These are phyloP conservation scores for Argya squamiceps DNA, from an alignment of 2,797 vertebrate species.

Conservation along the genomic window DNA sequence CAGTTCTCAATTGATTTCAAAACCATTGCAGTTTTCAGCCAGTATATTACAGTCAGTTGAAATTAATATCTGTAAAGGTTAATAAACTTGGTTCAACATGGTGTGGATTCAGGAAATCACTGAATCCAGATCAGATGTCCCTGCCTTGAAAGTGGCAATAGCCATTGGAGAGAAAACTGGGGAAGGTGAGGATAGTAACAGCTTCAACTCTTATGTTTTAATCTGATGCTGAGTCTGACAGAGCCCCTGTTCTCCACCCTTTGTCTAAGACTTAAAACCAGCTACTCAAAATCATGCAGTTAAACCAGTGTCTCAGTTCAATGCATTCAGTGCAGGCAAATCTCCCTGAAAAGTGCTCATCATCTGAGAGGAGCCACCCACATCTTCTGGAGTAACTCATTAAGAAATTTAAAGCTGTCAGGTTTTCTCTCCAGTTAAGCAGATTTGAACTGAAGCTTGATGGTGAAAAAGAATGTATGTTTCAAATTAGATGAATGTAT, in stretches of 20 bases:
- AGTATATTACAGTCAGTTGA: constrained; percentile 18
- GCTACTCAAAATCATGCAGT: not conserved
- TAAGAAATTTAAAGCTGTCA: not conserved
- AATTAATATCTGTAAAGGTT: not conserved
- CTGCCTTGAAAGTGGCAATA: not conserved
- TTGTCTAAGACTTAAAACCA: not conserved
- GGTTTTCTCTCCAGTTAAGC: not conserved
- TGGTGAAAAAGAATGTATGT: not conserved
- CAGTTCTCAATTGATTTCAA: not conserved
- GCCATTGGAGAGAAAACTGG: not conserved
- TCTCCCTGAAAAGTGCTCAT: not conserved
- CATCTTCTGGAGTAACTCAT: not conserved
- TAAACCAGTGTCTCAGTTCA: not conserved
- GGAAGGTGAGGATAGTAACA: not conserved
- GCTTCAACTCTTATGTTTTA: not conserved
- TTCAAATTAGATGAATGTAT: not conserved
- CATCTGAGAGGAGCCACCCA: not conserved
- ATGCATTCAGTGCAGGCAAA: not conserved
- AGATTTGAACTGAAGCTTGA: not conserved
- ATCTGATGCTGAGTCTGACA: not conserved
- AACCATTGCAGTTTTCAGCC: not conserved
- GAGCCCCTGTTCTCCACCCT: not conserved
- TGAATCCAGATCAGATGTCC: not conserved
- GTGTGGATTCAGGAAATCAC: not conserved
- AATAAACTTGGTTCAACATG: not conserved